Conservation (phyloP, 2,888 invertebrate species). For the Agrotis clavis region DNA sequence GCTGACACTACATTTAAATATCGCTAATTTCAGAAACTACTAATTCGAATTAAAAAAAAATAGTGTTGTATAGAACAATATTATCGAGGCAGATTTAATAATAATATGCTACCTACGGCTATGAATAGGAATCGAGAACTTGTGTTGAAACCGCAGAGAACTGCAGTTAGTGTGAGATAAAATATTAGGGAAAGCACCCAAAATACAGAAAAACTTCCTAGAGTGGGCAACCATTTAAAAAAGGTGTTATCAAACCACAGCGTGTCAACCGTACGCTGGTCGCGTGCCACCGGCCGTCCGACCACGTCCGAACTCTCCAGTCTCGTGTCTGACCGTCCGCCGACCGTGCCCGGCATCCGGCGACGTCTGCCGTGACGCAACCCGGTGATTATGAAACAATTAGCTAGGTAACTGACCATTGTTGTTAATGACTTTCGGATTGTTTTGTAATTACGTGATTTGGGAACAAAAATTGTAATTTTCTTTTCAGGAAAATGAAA, state of each 20-base stretch:
- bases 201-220: too few relatives aligned
- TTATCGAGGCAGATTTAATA: too few relatives aligned
- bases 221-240: too few relatives aligned
- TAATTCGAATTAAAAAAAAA: too few relatives aligned
- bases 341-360: slow-evolving; percentile 10
- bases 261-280: slow-evolving; percentile 2
- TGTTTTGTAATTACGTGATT: slow-evolving; percentile 34
- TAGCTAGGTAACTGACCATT: slow-evolving; percentile 26
- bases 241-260: slow-evolving; percentile 4
- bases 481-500: slow-evolving; percentile 1
- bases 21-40: too few relatives aligned
- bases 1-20: too few relatives aligned
- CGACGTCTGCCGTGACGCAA: slow-evolving; percentile 29
- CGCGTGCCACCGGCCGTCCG: slow-evolving; percentile 35
- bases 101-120: too few relatives aligned
- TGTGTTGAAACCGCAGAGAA: too few relatives aligned
- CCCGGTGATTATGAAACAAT: slow-evolving; percentile 48
- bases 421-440: slow-evolving; percentile 27
- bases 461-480: slow-evolving; percentile 3
- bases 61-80: too few relatives aligned
- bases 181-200: too few relatives aligned
- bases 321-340: slow-evolving; percentile 40
- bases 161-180: too few relatives aligned
- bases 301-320: slow-evolving; percentile 15
- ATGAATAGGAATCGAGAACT: too few relatives aligned